Percentiles rank a stretch among this genome's conserved stretches.
phyloP scores from a whole-genome alignment of 2,888 invertebrate species.

The Xiphydria camelus region DNA sequence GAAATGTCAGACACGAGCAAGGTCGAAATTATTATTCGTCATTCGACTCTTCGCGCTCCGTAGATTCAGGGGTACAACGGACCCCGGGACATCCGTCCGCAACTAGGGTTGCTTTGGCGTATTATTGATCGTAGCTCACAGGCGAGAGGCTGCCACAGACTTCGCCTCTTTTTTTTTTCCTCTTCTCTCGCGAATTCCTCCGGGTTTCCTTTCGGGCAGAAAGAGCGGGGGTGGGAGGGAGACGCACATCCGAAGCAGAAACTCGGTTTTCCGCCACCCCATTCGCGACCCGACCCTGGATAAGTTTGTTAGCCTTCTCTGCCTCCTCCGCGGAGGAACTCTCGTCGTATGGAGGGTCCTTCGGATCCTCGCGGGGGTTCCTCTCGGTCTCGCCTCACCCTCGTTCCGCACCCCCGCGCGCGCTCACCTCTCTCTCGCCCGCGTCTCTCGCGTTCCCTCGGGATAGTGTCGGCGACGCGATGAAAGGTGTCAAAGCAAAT shows the following conservation, averaged over 20 bases:
- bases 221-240: not conserved
- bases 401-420: too few species aligned
- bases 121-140: slow-evolving; percentile 26
- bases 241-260: not conserved
- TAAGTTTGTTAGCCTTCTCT: slow-evolving; percentile 46
- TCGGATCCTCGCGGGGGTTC: not conserved
- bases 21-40: too few species aligned
- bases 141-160: slow-evolving; percentile 1
- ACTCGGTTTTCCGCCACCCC: not conserved
- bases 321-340: slow-evolving; percentile 34
- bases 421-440: too few species aligned
- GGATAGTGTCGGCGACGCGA: not conserved
- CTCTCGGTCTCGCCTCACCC: not conserved
- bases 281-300: slow-evolving; percentile 10
- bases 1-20: too few species aligned
- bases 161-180: slow-evolving; percentile 16
- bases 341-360: not conserved
- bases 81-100: too few species aligned
- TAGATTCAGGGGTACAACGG: too few species aligned
- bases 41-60: too few species aligned
- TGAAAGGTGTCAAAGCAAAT: slow-evolving; percentile 16
- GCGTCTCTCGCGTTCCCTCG: not conserved
- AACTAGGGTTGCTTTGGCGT: too few species aligned
- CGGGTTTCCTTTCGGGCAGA: slow-evolving; percentile 15
- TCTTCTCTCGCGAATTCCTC: slow-evolving; percentile 16